Base-by-base conservation (phyloP, 2,888 invertebrate genomes). In the Petrolisthes cinctipes region DNA sequence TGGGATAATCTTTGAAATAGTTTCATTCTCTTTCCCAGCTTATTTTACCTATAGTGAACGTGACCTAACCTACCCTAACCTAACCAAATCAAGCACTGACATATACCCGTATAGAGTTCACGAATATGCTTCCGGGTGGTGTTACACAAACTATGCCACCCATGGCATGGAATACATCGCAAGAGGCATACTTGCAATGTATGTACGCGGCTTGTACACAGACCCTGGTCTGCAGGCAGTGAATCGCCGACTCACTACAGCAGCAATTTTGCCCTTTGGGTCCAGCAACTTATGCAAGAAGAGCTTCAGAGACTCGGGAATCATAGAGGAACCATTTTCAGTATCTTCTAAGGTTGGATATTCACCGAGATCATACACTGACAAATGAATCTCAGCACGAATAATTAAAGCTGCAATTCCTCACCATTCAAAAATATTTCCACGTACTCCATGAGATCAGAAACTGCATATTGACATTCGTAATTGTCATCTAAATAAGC, bases 91-190 rank as follows among this genome's bases (percentile, higher is more conserved):
- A n/a, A n/a, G n/a, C n/a, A n/a, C n/a, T n/a, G n/a, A n/a, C n/a
- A n/a, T n/a, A n/a, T n/a, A n/a, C n/a, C n/a, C n/a, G n/a, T n/a
- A n/a, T n/a, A n/a, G n/a, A n/a, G n/a, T n/a, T n/a, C n/a, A n/a
- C n/a, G n/a, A n/a, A n/a, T n/a, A n/a, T n/a, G n/a, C n/a, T n/a
- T n/a, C n/a, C n/a, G n/a, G n/a, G n/a, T n/a, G n/a, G 53, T 20
- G 89, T 86, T 51, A 90, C 83, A 73, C 71, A 83, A 83, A 56
- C 71, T 83, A 73, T 83, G 23, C 83, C 83, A 75, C n/a, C 83
- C 83, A 83, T 75, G 56, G 66, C 53, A 75, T 83, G 56, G 20
- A 83, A 83, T 17, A 23, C 23, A 53, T 83, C 73, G 20, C 83
- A 5, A n/a, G 83, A 83, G 53, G 73, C 83, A 73, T 83, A 83